Conservation (phyloP, 2,888 invertebrate species). For the Lasioglossum villosulum region DNA sequence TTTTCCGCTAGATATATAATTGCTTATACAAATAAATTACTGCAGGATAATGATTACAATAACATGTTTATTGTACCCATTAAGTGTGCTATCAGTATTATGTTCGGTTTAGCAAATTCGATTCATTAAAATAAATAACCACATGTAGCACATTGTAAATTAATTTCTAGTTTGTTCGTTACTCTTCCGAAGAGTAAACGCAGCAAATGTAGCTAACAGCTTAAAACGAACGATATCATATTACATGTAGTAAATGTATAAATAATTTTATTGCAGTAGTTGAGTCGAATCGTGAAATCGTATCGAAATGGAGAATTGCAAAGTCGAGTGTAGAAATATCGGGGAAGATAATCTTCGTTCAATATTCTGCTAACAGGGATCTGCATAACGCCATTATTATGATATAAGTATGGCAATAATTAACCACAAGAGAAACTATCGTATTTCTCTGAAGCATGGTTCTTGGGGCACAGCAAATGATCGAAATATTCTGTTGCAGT, state of each 20-base stretch:
- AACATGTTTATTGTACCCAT: background rate
- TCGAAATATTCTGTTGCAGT: background rate
- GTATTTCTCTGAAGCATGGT: conserved; percentile 11
- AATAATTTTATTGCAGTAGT: background rate
- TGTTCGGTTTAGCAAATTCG: background rate
- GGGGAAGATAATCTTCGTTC: background rate
- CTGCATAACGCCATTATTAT: conserved; percentile 21
- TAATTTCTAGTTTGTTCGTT: background rate
- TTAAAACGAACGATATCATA: background rate
- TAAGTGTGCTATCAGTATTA: background rate
- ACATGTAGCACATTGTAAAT: background rate
- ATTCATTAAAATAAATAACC: background rate
- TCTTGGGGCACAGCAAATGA: background rate
- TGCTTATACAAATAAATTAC: background rate
- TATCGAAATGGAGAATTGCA: background rate
- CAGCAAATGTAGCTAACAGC: background rate
- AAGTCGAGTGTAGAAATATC: background rate
- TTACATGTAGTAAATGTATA: background rate
- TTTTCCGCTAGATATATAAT: background rate
- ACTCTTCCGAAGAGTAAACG: background rate
- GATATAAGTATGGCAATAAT: conserved; percentile 29
- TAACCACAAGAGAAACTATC: conserved; percentile 12
- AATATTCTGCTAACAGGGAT: conserved; percentile 1
- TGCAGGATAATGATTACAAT: background rate
- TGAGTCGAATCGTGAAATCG: background rate